phyloP scores from a whole-genome alignment of 2,888 invertebrate species.

The Willowsia nigromaculata region DNA sequence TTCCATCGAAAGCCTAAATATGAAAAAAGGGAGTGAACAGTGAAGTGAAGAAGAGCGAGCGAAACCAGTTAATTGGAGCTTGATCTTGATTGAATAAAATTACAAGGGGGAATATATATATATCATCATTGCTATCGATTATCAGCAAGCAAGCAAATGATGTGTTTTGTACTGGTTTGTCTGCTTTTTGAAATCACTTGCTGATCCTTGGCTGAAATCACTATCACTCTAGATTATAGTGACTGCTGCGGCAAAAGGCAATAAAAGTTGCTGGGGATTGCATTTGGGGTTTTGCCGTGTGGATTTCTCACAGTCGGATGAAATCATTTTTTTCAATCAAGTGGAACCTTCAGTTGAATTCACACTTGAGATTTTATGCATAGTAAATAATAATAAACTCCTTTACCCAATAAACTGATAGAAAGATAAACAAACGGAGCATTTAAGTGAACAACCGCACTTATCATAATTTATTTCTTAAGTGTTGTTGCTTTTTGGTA shows the following conservation, averaged over 20 bases:
- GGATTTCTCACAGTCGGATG: constrained; percentile 42
- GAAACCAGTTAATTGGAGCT: constrained; percentile 66
- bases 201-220: background rate
- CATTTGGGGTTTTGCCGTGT: constrained; percentile 32
- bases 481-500: background rate
- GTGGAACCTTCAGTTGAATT: constrained; percentile 5
- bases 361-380: constrained; percentile 27
- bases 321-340: constrained; percentile 46
- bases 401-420: constrained; percentile 30
- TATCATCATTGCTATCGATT: constrained; percentile 68
- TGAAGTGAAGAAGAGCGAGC: constrained; percentile 52
- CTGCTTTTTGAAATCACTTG: constrained; percentile 38
- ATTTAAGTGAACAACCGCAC: background rate
- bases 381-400: constrained; percentile 35
- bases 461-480: constrained; percentile 13
- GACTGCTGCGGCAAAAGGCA: background rate
- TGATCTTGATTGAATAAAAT: constrained; percentile 71
- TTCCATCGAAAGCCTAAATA: constrained; percentile 53
- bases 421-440: constrained; percentile 25
- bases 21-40: constrained; percentile 52
- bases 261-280: background rate
- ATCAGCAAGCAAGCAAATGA: constrained; percentile 64
- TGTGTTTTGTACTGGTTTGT: constrained; percentile 70
- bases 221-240: background rate
- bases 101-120: constrained; percentile 58